Evolutionary conservation across 2,888 invertebrate species (phyloP), one percentile per base, ranked within the genome.

Genomic region (Hirtodrosophila alboralis): DNA sequence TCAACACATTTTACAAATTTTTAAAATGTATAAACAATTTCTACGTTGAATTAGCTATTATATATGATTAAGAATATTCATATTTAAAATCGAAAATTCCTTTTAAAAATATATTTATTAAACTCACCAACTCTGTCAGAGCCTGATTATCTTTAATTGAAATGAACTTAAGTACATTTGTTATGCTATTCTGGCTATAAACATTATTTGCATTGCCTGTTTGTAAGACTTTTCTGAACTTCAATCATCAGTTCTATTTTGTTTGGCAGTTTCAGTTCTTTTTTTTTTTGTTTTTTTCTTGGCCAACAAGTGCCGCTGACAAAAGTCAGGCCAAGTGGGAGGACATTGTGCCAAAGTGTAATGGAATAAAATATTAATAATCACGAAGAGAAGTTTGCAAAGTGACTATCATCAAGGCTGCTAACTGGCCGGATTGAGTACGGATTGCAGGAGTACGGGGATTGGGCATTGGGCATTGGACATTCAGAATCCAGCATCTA

Each of bases 351-450:
- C 47, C 62, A 67, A 47, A 83, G 62, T 74, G 68, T 76, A 78
- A 83, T 68, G 84, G 84, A 72, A 84, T 84, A 77, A 84, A 79
- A 79, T 80, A 79, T 79, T 79, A 79, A 79, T 80, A 79, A 77
- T 80, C 79, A 44, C n/a, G n/a, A n/a, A 52, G 63, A 48, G 66
- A 80, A 84, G 61, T 84, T 70, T 70, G 63, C 71, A 59, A 84
- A 80, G 75, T 80, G 79, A 80, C 84, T 84, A 73, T 80, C 79
- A 80, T 62, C 78, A 69, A 60, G 72, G 36, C 14, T 27, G 41
- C n/a, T n/a, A 51, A 45, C 57, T 40, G 47, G 37, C n/a, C 16
- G 67, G 47, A 34, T 18, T 30, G 34, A 28, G 53, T 23, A 8
- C 8, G 23, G 8, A 23, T 6, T 23, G 23, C 5, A 5, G 18